These are phyloP conservation scores for Ascaphus truei DNA, from an alignment of 2,113 vertebrate genomes.

Conservation along the genomic window DNA sequence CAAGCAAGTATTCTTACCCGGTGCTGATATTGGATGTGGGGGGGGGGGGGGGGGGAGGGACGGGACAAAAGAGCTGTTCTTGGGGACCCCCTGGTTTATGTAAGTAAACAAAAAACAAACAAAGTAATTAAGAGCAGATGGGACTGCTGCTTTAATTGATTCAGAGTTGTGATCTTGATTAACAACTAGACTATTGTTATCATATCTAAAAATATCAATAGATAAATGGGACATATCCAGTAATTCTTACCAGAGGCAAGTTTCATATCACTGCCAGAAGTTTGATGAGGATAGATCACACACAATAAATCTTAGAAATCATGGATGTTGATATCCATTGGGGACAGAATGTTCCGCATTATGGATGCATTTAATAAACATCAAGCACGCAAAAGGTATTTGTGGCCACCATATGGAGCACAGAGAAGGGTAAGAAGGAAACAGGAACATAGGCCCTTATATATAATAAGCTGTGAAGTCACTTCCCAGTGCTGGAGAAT, in stretches of 20 bases:
- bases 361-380: neutral
- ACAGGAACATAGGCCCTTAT: neutral
- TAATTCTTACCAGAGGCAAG: conserved; percentile 41
- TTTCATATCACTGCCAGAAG: conserved; percentile 29
- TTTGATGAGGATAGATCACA: conserved; percentile 10
- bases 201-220: conserved; percentile 40
- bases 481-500: neutral
- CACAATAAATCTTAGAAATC: conserved; percentile 1
- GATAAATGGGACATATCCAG: conserved; percentile 35
- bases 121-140: conserved; percentile 30
- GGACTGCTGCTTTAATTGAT: conserved; percentile 22
- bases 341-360: neutral
- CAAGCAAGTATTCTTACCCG: no score
- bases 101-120: conserved; percentile 17
- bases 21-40: no score
- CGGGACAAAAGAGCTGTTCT: no score
- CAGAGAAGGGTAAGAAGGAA: neutral
- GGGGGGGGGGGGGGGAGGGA: no score
- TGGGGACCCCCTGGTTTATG: no score
- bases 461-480: neutral
- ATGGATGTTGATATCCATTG: conserved; percentile 1
- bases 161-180: conserved; percentile 39
- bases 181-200: conserved; percentile 32
- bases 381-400: neutral
- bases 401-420: conserved; percentile 2